These are phyloP conservation scores for Trachythela sp. DNA, from an alignment of 64 coral and sea anemone species.

Conservation along the genomic window DNA sequence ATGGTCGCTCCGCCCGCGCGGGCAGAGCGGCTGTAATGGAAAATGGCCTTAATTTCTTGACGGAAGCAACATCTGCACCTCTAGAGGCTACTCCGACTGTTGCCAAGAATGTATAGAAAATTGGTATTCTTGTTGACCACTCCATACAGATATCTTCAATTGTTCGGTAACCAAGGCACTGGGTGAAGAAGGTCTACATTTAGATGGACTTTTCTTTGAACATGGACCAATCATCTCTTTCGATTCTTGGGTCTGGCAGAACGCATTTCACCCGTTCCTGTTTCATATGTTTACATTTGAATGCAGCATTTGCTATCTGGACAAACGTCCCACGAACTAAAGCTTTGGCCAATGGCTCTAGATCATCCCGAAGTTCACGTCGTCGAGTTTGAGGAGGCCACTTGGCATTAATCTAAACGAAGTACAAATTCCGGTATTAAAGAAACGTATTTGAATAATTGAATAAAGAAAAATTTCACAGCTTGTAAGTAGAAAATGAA, in stretches of 20 bases:
- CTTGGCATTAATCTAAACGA: background rate
- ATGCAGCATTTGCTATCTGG: too few species aligned
- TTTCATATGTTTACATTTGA: constrained; percentile 8
- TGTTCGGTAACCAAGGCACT: background rate
- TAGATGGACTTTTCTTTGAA: constrained; percentile 19
- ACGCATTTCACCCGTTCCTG: background rate
- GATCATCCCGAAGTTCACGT: background rate
- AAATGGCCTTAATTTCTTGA: background rate
- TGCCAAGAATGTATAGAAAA: constrained; percentile 20
- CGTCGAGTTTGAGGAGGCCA: background rate
- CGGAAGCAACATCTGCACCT: background rate
- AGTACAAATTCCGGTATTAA: background rate
- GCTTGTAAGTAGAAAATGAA: too few species aligned
- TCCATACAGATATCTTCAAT: constrained; percentile 18
- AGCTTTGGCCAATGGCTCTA: constrained; percentile 27
- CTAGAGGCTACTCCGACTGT: background rate
- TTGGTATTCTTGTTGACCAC: constrained; percentile 7
- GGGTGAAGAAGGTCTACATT: background rate
- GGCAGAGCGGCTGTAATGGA: too few species aligned
- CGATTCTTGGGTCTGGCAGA: background rate
- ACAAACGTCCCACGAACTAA: constrained; percentile 25
- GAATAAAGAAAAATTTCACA: too few species aligned
- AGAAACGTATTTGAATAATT: too few species aligned
- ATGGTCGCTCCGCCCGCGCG: too few species aligned
- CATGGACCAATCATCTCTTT: background rate